phyloP scores from a whole-genome alignment of 2,888 invertebrate species.

The Romanomermis culicivorax region DNA sequence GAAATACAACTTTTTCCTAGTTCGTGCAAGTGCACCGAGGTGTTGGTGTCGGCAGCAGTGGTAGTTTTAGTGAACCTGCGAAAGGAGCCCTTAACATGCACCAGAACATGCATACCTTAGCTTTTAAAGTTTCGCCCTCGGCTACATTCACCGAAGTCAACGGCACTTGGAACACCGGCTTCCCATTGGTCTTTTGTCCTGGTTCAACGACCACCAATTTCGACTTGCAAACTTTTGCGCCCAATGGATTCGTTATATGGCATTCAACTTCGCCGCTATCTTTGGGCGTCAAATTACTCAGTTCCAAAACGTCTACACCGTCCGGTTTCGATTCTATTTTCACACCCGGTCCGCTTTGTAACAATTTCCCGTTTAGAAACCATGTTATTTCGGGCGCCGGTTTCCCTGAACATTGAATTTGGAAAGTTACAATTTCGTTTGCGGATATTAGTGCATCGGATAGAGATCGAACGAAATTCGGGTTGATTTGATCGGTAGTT shows the following conservation, averaged over 20 bases:
- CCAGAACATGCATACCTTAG: no score
- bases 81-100: no score
- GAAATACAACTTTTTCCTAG: no score
- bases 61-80: no score
- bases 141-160: conserved; percentile 44
- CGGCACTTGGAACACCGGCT: conserved; percentile 26
- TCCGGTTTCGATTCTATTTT: conserved; percentile 10
- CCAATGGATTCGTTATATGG: conserved; percentile 34
- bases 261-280: conserved; percentile 32
- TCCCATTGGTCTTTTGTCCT: conserved; percentile 26
- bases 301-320: conserved; percentile 29
- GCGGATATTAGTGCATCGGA: neutral
- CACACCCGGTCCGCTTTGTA: conserved; percentile 13
- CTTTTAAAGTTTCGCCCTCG: conserved; percentile 58
- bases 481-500: neutral
- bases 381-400: conserved; percentile 14
- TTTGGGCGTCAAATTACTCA: conserved; percentile 16
- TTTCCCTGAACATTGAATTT: neutral
- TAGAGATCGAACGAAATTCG: neutral
- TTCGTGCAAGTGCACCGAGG: no score
- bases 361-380: conserved; percentile 18
- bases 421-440: neutral
- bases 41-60: no score
- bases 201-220: conserved; percentile 46
- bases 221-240: conserved; percentile 44